Percentiles rank a stretch among this genome's conserved stretches.
Evolutionary conservation across 1,140 invertebrate species (phyloP).

Genomic region (Trialeurodes vaporariorum): DNA sequence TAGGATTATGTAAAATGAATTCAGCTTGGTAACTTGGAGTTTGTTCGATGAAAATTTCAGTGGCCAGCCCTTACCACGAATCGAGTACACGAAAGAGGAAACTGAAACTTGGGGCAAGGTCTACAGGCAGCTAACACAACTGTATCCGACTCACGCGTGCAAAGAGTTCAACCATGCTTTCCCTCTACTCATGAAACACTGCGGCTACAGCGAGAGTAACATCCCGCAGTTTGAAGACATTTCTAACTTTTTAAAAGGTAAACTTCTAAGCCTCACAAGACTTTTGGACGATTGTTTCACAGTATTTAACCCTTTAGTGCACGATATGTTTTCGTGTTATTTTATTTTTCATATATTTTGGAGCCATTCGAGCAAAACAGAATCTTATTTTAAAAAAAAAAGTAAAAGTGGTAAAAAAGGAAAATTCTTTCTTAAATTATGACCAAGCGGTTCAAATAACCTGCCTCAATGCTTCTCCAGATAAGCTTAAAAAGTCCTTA

Average conservation of each 20-base stretch:
- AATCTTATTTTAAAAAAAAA: too few species aligned
- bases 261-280: too few species aligned
- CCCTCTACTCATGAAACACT: constrained; percentile 89
- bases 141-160: constrained; percentile 95
- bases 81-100: constrained; percentile 83
- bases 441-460: too few species aligned
- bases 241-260: constrained; percentile 94
- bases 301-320: too few species aligned
- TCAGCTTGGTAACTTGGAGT: not conserved
- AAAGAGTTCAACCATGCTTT: constrained; percentile 95
- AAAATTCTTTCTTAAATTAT: too few species aligned
- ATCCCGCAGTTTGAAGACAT: constrained; percentile 97
- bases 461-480: too few species aligned
- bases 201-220: constrained; percentile 90
- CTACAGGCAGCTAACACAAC: constrained; percentile 69
- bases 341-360: too few species aligned
- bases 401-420: too few species aligned
- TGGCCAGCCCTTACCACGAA: constrained; percentile 72
- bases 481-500: too few species aligned
- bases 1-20: constrained; percentile 5
- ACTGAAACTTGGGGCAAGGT: constrained; percentile 81
- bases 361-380: too few species aligned
- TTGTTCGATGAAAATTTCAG: constrained; percentile 35
- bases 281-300: too few species aligned
- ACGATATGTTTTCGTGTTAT: too few species aligned